A percentile compares a stretch with the other conserved stretches of the same genome.
phyloP scores from a whole-genome alignment of 2,797 vertebrate species.

The Eurystomus glaucurus region DNA sequence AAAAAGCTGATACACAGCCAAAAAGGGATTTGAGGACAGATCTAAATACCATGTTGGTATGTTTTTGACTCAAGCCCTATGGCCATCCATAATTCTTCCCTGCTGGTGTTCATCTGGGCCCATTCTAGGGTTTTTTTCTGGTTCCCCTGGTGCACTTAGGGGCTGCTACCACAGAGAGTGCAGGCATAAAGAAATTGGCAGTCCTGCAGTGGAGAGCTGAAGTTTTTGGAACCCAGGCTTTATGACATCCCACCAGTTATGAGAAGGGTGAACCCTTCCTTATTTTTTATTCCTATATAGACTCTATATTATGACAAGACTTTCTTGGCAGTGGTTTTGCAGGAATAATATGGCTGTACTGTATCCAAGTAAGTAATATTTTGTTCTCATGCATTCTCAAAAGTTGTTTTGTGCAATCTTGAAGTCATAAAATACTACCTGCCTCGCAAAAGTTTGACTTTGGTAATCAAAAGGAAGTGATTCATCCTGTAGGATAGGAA shows the following conservation, averaged over 20 bases:
- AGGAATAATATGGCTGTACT: not conserved
- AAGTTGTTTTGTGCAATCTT: not conserved
- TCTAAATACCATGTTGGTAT: not conserved
- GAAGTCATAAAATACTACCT: not conserved
- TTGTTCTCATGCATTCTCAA: constrained; percentile 18
- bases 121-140: not conserved
- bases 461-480: not conserved
- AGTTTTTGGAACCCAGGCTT: not conserved
- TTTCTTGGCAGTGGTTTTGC: constrained; percentile 8
- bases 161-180: not conserved
- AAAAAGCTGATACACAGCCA: not conserved
- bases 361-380: not conserved
- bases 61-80: not conserved
- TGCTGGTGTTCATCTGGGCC: not conserved
- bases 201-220: fast-evolving
- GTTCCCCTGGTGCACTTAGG: not conserved
- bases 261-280: not conserved
- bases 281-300: not conserved
- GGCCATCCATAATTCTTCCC: not conserved
- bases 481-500: not conserved
- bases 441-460: not conserved
- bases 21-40: not conserved
- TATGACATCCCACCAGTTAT: not conserved
- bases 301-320: not conserved
- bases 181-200: not conserved